phyloP scores from a whole-genome alignment of 1,140 invertebrate genomes.

The Elysia chlorotica region DNA sequence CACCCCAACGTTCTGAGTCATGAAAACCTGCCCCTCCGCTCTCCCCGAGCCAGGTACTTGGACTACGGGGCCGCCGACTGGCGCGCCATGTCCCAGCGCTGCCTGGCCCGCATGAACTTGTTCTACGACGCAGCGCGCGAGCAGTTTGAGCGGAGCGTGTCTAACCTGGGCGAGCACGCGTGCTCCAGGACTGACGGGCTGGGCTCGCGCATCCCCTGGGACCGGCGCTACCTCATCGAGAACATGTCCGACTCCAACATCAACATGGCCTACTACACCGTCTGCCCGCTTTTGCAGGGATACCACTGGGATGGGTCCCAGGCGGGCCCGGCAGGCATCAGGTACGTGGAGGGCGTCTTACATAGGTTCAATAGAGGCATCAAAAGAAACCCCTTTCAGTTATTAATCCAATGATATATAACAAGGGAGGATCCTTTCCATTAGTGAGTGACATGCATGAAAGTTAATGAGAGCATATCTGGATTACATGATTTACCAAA shows the following conservation, averaged over 20 bases:
- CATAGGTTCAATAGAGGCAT: no score
- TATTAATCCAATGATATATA: no score
- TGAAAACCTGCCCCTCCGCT: no score
- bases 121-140: slow-evolving; percentile 93
- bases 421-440: no score
- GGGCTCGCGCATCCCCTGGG: slow-evolving; percentile 96
- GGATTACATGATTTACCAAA: no score
- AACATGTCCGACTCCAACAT: slow-evolving; percentile 99
- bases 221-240: slow-evolving; percentile 95
- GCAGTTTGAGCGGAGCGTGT: slow-evolving; percentile 88
- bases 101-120: slow-evolving; percentile 79
- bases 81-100: slow-evolving; percentile 76
- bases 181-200: slow-evolving; percentile 97
- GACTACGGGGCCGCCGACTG: slow-evolving; percentile 92
- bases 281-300: slow-evolving; percentile 91
- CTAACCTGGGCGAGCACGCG: slow-evolving; percentile 98
- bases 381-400: no score
- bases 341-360: no score
- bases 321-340: slow-evolving; percentile 74
- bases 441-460: no score
- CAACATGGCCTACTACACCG: slow-evolving; percentile 98
- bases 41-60: slow-evolving; percentile 73
- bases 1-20: no score
- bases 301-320: slow-evolving; percentile 76
- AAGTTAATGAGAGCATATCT: no score